Percentiles rank a stretch among this genome's conserved stretches.
These are phyloP conservation scores for Agonopterix subpropinquella DNA, from an alignment of 2,888 invertebrate species.

Conservation along the genomic window DNA sequence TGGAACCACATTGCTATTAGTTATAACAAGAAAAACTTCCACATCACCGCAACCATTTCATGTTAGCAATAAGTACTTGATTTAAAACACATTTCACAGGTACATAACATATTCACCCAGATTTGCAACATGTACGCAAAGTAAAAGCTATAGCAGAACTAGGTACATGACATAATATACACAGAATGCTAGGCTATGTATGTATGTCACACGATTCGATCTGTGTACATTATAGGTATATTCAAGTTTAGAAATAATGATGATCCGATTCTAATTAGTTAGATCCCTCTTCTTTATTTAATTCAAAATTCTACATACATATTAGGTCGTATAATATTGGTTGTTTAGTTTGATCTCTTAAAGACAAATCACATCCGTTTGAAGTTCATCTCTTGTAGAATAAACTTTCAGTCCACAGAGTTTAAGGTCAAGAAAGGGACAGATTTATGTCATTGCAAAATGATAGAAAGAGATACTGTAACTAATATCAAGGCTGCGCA, in stretches of 20 bases:
- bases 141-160: neutral
- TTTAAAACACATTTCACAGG: constrained; percentile 15
- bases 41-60: too few species aligned
- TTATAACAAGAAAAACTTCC: neutral
- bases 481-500: too few species aligned
- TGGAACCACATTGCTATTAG: constrained; percentile 34
- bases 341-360: too few species aligned
- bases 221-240: too few species aligned
- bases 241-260: too few species aligned
- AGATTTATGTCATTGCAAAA: constrained; percentile 7
- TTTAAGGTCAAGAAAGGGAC: constrained; percentile 63
- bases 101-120: constrained; percentile 21
- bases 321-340: too few species aligned
- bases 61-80: constrained; percentile 5
- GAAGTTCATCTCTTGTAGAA: neutral
- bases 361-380: too few species aligned
- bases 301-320: too few species aligned
- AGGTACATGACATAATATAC: neutral
- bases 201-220: neutral
- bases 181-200: neutral
- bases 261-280: too few species aligned
- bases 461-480: too few species aligned
- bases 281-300: too few species aligned
- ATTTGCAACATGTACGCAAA: constrained; percentile 18
- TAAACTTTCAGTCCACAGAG: constrained; percentile 26